Percentiles rank a stretch among this genome's conserved stretches.
Conservation (phyloP, 2,113 vertebrate species). For the Paralichthys olivaceus region DNA sequence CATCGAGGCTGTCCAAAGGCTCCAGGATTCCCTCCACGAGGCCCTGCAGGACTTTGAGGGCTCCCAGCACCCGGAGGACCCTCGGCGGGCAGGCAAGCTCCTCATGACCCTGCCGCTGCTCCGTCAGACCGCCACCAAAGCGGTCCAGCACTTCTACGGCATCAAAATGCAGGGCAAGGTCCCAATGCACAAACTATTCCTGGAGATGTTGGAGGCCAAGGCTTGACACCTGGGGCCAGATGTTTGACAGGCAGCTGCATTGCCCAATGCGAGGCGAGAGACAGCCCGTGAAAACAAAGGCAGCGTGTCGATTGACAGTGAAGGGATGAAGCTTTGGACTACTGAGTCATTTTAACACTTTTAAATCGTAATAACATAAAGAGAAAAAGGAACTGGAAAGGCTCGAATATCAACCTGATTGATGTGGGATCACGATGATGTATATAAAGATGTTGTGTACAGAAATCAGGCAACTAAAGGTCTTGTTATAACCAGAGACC, state of each 20-base stretch:
- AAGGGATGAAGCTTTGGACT: conserved; percentile 50
- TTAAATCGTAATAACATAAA: conserved; percentile 47
- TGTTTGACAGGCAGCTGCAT: conserved; percentile 66
- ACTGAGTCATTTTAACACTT: conserved; percentile 62
- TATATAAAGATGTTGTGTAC: conserved; percentile 78
- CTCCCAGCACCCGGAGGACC: conserved; percentile 90
- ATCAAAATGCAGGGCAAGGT: conserved; percentile 95
- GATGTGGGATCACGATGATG: conserved; percentile 63
- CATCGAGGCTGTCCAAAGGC: conserved; percentile 93
- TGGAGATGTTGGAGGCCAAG: conserved; percentile 97
- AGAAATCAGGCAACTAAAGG: conserved; percentile 71
- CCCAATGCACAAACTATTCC: conserved; percentile 98
- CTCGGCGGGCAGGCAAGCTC: conserved; percentile 91
- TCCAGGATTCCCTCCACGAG: conserved; percentile 96
- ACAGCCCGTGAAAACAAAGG: conserved; percentile 48
- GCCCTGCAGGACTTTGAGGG: conserved; percentile 94
- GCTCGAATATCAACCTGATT: conserved; percentile 55
- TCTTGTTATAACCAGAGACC: conserved; percentile 75
- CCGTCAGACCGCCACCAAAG: conserved; percentile 91
- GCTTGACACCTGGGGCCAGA: conserved; percentile 81
- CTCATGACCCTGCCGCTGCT: conserved; percentile 94
- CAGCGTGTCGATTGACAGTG: conserved; percentile 58
- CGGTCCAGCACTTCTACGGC: conserved; percentile 93
- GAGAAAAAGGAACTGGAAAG: conserved; percentile 54
- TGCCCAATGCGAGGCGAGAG: conserved; percentile 52